A percentile compares a stretch with the other conserved stretches of the same genome.
Conservation (phyloP, 2,113 vertebrate genomes). For the Megatriorchis doriae region DNA sequence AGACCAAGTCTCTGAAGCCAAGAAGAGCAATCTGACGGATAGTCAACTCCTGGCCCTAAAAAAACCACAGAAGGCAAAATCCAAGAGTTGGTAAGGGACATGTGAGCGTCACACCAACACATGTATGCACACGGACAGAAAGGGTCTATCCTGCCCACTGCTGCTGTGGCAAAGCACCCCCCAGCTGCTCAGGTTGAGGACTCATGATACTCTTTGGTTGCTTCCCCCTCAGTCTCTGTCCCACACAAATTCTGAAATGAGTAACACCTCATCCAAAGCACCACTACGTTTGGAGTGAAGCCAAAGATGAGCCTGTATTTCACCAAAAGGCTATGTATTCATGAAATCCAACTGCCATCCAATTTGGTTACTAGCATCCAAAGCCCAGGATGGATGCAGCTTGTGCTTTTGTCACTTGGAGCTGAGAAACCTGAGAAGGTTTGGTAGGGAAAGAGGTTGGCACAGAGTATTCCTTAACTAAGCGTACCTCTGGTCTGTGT, state of each 20-base stretch:
- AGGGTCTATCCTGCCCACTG: background rate
- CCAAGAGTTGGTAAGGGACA: background rate
- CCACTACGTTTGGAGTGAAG: background rate
- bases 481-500: background rate
- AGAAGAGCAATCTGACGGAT: conserved; percentile 92
- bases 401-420: background rate
- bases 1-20: conserved; percentile 89
- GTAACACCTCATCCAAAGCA: background rate
- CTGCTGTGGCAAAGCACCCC: background rate
- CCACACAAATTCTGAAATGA: background rate
- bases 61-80: background rate
- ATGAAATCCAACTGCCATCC: background rate
- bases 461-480: background rate
- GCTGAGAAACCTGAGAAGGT: background rate
- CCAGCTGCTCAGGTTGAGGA: background rate
- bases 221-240: background rate
- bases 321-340: background rate
- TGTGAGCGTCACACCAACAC: background rate
- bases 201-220: background rate
- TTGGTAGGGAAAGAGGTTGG: background rate
- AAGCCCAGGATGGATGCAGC: background rate
- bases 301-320: background rate
- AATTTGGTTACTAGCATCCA: background rate
- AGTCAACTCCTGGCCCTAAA: conserved; percentile 90
- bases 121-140: background rate